Evolutionary conservation across 2,888 invertebrate species (phyloP).

Genomic region (Cerastis rubricosa): DNA sequence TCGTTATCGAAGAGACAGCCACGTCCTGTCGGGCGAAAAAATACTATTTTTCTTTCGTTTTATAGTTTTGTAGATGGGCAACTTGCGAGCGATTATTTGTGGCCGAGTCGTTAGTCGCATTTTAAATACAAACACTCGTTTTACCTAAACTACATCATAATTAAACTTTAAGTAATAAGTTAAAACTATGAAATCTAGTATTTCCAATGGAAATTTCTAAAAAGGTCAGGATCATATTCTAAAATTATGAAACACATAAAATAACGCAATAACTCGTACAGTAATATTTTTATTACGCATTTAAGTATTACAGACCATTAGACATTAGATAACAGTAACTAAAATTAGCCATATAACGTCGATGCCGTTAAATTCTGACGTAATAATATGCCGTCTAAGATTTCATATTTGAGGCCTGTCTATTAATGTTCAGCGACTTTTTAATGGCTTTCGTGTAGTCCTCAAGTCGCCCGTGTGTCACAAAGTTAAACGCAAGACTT

Average conservation of each 20-base stretch:
- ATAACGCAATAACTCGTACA: constrained; percentile 7
- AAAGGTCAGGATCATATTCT: constrained; percentile 26
- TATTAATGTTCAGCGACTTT: constrained; percentile 59
- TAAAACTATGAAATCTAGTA: constrained; percentile 7
- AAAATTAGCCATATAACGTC: constrained; percentile 33
- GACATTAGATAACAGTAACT: constrained; percentile 49
- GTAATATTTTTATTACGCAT: constrained; percentile 38
- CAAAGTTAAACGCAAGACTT: constrained; percentile 12
- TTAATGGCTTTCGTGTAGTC: constrained; percentile 30
- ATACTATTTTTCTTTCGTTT: constrained; percentile 56
- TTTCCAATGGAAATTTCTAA: constrained; percentile 1
- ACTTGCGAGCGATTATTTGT: constrained; percentile 35
- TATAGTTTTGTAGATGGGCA: constrained; percentile 36
- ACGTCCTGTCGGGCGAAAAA: constrained; percentile 73
- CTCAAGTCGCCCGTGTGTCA: constrained; percentile 34
- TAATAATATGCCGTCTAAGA: constrained; percentile 27
- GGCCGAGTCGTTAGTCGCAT: not conserved
- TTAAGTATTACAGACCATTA: constrained; percentile 30
- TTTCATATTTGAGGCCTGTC: constrained; percentile 30
- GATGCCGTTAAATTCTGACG: constrained; percentile 41
- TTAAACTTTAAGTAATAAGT: not conserved
- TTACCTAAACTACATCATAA: not conserved
- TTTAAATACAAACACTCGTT: not conserved
- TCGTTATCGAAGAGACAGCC: constrained; percentile 73
- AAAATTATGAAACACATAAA: constrained; percentile 36